These are phyloP conservation scores for Tillus elongatus DNA, from an alignment of 2,888 invertebrate species.

Conservation along the genomic window DNA sequence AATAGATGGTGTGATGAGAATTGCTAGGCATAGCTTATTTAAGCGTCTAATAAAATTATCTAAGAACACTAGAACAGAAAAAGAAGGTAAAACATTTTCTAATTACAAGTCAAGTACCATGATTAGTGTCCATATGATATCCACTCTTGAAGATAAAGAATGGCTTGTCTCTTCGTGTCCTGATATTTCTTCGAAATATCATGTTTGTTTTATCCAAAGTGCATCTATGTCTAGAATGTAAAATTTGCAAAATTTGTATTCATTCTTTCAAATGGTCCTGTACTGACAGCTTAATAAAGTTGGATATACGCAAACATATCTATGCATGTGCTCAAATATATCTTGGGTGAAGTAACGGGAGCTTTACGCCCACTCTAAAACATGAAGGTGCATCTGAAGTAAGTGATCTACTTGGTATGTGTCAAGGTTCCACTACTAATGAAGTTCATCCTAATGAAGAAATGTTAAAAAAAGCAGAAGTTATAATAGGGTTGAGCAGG, in stretches of 20 bases:
- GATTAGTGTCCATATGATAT: neutral
- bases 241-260: neutral
- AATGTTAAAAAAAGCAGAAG: neutral
- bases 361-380: no score
- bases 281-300: neutral
- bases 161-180: neutral
- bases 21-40: conserved; percentile 16
- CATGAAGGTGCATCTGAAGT: no score
- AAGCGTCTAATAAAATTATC: conserved; percentile 14
- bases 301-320: neutral
- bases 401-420: no score
- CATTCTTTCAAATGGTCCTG: conserved; percentile 2
- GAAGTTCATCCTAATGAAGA: neutral
- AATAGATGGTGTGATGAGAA: conserved; percentile 17
- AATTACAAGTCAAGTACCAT: neutral
- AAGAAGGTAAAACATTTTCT: neutral
- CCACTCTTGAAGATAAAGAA: conserved; percentile 3
- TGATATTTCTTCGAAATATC: neutral
- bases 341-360: no score
- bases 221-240: neutral
- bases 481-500: neutral
- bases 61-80: conserved; percentile 10
- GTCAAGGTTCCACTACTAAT: neutral
- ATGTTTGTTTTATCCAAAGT: neutral
- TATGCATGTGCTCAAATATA: no score